A percentile compares a stretch with the other conserved stretches of the same genome.
Evolutionary conservation across 2,888 invertebrate genomes (phyloP).

Genomic region (Cistogaster globosa): DNA sequence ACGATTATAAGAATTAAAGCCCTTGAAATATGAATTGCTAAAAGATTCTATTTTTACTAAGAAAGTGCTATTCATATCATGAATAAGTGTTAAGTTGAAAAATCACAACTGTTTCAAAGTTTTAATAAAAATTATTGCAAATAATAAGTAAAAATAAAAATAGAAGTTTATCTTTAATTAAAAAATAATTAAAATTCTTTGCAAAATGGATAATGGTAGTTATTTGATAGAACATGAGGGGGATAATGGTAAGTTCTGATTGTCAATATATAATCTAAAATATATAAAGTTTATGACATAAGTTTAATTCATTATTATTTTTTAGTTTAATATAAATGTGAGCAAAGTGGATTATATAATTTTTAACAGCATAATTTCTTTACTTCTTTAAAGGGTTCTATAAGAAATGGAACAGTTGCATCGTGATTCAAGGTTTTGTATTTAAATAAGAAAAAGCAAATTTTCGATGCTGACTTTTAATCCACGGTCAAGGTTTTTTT

Average conservation of each 20-base stretch:
- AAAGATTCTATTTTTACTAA: background rate
- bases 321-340: too few species aligned
- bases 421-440: too few species aligned
- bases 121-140: background rate
- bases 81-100: background rate
- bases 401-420: too few species aligned
- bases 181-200: background rate
- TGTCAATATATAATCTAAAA: too few species aligned
- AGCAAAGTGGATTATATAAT: too few species aligned
- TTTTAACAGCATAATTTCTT: too few species aligned
- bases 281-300: too few species aligned
- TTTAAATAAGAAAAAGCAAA: too few species aligned
- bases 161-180: background rate
- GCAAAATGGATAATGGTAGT: constrained; percentile 77
- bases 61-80: background rate
- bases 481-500: too few species aligned
- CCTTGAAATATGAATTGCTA: constrained; percentile 8
- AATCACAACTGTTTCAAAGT: background rate
- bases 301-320: too few species aligned
- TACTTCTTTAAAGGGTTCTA: too few species aligned
- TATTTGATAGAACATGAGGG: constrained; percentile 76
- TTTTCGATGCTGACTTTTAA: too few species aligned
- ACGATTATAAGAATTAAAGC: background rate
- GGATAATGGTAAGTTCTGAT: constrained; percentile 73
- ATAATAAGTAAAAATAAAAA: background rate